A percentile compares a stretch with the other conserved stretches of the same genome.
Evolutionary conservation across 2,113 vertebrate species (phyloP).

Genomic region (Spea bombifrons): DNA sequence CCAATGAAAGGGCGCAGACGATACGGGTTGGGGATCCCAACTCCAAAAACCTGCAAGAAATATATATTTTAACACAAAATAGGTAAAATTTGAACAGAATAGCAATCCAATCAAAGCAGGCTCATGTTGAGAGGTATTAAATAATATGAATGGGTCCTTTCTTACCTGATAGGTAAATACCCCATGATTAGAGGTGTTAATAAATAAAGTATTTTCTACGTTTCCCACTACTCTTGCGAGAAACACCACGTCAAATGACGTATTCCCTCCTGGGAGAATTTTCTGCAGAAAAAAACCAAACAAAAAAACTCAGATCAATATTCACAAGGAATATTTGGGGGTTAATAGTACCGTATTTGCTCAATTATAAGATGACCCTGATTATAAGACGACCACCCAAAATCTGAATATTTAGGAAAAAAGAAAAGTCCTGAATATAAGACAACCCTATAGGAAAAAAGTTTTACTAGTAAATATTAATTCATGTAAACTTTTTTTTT

Average conservation of each 20-base stretch:
- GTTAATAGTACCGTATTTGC: too few relatives aligned
- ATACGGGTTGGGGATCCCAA: constrained; percentile 95
- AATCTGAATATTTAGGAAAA: too few relatives aligned
- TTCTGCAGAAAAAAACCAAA: constrained; percentile 71
- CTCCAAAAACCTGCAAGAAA: constrained; percentile 89
- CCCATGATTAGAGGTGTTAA: constrained; percentile 98
- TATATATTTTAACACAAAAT: neutral
- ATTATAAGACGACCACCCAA: too few relatives aligned
- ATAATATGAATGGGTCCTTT: neutral
- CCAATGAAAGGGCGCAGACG: constrained; percentile 93
- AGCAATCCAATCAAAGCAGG: too few relatives aligned
- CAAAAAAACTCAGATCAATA: neutral
- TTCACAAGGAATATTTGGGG: too few relatives aligned
- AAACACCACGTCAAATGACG: constrained; percentile 98
- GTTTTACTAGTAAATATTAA: too few relatives aligned
- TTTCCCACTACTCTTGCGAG: constrained; percentile 96
- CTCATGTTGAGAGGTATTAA: neutral
- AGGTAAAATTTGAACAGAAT: neutral
- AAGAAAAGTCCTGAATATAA: too few relatives aligned
- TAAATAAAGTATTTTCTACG: constrained; percentile 99
- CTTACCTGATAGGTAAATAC: constrained; percentile 98
- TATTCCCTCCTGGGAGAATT: constrained; percentile 97
- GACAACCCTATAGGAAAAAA: too few relatives aligned
- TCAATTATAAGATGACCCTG: too few relatives aligned
- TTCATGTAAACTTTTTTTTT: too few relatives aligned